Base-by-base conservation (phyloP, 2,113 vertebrate genomes). In the Barnardius zonarius region DNA sequence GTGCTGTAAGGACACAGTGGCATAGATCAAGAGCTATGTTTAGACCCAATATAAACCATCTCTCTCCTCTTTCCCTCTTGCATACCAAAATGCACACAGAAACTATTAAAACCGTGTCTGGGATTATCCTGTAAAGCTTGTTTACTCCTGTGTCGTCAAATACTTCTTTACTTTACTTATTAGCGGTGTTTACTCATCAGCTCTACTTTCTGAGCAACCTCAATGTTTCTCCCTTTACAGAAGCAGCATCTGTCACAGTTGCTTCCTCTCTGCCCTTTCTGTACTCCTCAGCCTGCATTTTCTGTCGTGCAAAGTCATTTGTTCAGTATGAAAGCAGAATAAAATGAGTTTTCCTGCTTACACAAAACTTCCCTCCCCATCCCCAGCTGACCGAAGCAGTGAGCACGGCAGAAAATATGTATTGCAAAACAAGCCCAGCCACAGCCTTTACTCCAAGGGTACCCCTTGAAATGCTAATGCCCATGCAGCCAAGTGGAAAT, bases 131-230 rank as follows among this genome's bases (percentile, higher is more conserved):
- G 13, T 31, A 39, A 68, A 74, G 52, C 68, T 87, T 66, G n/a
- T 77, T 91, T 69, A 59, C 39, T 76, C 70, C 66, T 15, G 13
- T 5, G 4, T 3, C 46, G 62, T 24, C 82, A 82, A 91, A 89
- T 7, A 19, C n/a, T 66, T 73, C 15, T 84, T 95, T 75, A 35
- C 79, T 92, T 88, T 61, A 20, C 63, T 84, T 64, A 52, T 95
- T 86, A 91, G 62, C 48, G 55, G 37, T 79, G 85, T 95, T 97
- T 92, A 6, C 82, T 83, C 90, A 66, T n/a, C 86, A 79, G 78
- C 70, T 90, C 51, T 66, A 1, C 64, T 31, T 90, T 55, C 87
- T 61, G 61, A 95, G 76, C 62, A 76, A 4, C 52, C 76, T 76
- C 86, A 31, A 1, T 80, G 68, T 33, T 79, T 31, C 17, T 30